phyloP scores from a whole-genome alignment of 2,113 vertebrate genomes.

The Carettochelys insculpta region DNA sequence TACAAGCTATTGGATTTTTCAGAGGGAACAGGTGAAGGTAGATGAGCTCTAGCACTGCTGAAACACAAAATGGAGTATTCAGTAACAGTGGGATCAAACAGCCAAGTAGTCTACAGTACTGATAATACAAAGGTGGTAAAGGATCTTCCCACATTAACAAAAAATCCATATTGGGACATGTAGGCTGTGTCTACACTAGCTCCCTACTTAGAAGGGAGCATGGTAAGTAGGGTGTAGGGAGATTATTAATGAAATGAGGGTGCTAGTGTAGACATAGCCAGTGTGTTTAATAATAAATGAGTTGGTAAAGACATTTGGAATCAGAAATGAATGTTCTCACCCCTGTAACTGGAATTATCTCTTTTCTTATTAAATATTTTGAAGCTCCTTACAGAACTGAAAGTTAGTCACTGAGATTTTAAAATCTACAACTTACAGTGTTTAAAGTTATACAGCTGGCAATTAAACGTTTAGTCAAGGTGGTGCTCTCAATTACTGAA shows the following conservation, averaged over 20 bases:
- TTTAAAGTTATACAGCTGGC: not conserved
- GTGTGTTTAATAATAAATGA: not conserved
- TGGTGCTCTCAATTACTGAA: not conserved
- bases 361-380: not conserved
- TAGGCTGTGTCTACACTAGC: too few species aligned
- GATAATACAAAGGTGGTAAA: not conserved
- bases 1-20: not conserved
- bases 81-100: not conserved
- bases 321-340: fast-evolving
- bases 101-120: fast-evolving
- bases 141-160: fast-evolving
- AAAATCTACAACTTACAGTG: not conserved
- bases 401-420: not conserved
- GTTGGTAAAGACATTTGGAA: not conserved
- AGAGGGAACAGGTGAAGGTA: not conserved
- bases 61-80: not conserved
- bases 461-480: not conserved
- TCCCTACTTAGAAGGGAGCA: too few species aligned
- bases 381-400: not conserved
- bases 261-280: too few species aligned
- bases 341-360: not conserved
- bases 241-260: fast-evolving
- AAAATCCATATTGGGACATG: not conserved
- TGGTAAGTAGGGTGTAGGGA: too few species aligned
- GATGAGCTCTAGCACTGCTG: not conserved